phyloP scores from a whole-genome alignment of 2,888 invertebrate genomes.

The Drosophila acutilabella region DNA sequence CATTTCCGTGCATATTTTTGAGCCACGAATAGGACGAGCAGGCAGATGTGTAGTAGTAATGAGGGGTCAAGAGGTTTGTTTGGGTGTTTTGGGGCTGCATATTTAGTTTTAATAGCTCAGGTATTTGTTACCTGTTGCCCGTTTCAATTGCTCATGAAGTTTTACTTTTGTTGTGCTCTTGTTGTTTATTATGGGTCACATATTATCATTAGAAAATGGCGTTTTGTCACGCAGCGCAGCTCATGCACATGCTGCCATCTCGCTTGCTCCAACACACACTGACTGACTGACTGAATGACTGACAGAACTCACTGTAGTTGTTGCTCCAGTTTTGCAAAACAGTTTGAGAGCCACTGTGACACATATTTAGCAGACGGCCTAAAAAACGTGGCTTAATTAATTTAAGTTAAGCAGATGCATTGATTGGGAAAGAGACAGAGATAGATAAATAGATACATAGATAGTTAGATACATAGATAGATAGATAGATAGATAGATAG shows the following conservation, averaged over 20 bases:
- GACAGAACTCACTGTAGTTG: conserved; percentile 8
- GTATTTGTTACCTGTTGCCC: conserved; percentile 82
- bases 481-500: neutral
- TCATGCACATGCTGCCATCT: conserved; percentile 57
- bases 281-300: neutral
- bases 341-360: conserved; percentile 47
- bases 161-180: conserved; percentile 56
- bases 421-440: conserved; percentile 30
- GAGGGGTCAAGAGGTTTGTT: neutral
- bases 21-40: conserved; percentile 19
- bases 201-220: conserved; percentile 83
- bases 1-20: conserved; percentile 84
- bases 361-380: conserved; percentile 32
- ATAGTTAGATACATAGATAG: neutral
- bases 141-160: conserved; percentile 69
- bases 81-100: conserved; percentile 58
- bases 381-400: conserved; percentile 40
- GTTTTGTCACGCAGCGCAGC: conserved; percentile 82
- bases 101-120: conserved; percentile 79
- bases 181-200: conserved; percentile 75
- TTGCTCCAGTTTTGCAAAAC: conserved; percentile 34
- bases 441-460: neutral
- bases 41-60: neutral
- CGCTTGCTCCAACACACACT: conserved; percentile 23
- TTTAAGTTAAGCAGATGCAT: conserved; percentile 29